A percentile compares a stretch with the other conserved stretches of the same genome.
phyloP scores from a whole-genome alignment of 1,140 invertebrate genomes.

The Agrilus planipennis region DNA sequence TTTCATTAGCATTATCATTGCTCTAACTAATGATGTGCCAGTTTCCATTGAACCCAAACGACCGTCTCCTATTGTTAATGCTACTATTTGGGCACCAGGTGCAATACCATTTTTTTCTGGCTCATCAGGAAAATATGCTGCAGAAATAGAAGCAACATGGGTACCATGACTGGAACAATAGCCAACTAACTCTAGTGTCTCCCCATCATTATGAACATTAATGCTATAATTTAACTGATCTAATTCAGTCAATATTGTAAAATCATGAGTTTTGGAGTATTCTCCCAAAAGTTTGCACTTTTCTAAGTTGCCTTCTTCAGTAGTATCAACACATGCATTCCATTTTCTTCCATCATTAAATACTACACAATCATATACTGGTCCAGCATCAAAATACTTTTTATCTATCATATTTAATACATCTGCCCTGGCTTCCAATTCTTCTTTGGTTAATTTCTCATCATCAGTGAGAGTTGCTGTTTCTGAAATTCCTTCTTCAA shows the following conservation, averaged over 20 bases:
- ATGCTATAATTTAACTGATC: slow-evolving; percentile 85
- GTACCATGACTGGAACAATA: slow-evolving; percentile 91
- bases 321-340: slow-evolving; percentile 82
- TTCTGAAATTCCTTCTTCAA: slow-evolving; percentile 37
- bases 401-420: slow-evolving; percentile 75
- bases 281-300: slow-evolving; percentile 69
- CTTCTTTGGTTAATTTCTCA: slow-evolving; percentile 81
- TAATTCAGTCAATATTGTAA: slow-evolving; percentile 55
- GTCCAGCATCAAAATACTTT: slow-evolving; percentile 71
- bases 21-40: slow-evolving; percentile 77
- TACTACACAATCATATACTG: slow-evolving; percentile 86
- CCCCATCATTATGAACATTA: slow-evolving; percentile 88
- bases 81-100: slow-evolving; percentile 92
- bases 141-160: slow-evolving; percentile 92
- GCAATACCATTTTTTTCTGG: slow-evolving; percentile 90
- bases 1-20: slow-evolving; percentile 79
- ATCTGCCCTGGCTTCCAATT: slow-evolving; percentile 78
- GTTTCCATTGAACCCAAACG: slow-evolving; percentile 93
- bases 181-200: slow-evolving; percentile 84
- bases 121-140: slow-evolving; percentile 80
- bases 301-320: slow-evolving; percentile 67
- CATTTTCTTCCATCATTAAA: slow-evolving; percentile 76
- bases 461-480: slow-evolving; percentile 35
- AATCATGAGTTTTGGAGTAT: slow-evolving; percentile 73
- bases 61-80: slow-evolving; percentile 80